phyloP scores from a whole-genome alignment of 2,888 invertebrate genomes.

The Drosophila histrio region DNA sequence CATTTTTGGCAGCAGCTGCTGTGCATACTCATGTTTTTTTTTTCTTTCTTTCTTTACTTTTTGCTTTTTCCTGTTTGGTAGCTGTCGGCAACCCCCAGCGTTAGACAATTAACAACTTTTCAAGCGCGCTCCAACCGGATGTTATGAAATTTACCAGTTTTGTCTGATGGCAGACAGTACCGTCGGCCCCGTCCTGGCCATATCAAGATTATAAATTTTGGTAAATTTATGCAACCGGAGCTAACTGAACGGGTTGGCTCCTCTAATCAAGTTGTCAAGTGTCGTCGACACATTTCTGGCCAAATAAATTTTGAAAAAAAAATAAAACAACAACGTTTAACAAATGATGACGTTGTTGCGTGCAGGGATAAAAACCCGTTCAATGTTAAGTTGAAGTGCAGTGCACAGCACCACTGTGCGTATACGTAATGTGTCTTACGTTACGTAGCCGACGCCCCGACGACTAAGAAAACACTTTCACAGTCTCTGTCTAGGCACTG shows the following conservation, averaged over 20 bases:
- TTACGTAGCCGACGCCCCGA: constrained; percentile 34
- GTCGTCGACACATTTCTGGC: constrained; percentile 58
- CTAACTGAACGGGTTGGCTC: constrained; percentile 31
- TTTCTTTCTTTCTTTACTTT: neutral
- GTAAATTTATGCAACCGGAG: constrained; percentile 75
- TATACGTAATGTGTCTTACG: constrained; percentile 59
- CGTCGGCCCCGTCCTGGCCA: constrained; percentile 49
- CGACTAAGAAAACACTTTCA: constrained; percentile 57
- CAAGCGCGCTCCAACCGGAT: constrained; percentile 78
- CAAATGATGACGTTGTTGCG: neutral
- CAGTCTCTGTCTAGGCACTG: constrained; percentile 30
- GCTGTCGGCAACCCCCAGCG: constrained; percentile 50
- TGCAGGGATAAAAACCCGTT: constrained; percentile 36
- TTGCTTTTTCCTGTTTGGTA: constrained; percentile 51
- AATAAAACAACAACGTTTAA: neutral
- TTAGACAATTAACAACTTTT: constrained; percentile 76
- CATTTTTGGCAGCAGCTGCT: constrained; percentile 61
- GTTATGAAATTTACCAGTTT: constrained; percentile 78
- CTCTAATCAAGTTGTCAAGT: constrained; percentile 71
- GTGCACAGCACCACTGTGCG: constrained; percentile 52
- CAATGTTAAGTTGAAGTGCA: constrained; percentile 77
- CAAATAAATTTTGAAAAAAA: constrained; percentile 27
- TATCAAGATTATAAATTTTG: constrained; percentile 75
- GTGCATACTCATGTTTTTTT: neutral
- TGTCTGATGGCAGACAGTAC: constrained; percentile 17